Percentiles rank a stretch among this genome's conserved stretches.
Conservation (phyloP, 2,888 invertebrate genomes). For the Orthonevra nobilis region DNA sequence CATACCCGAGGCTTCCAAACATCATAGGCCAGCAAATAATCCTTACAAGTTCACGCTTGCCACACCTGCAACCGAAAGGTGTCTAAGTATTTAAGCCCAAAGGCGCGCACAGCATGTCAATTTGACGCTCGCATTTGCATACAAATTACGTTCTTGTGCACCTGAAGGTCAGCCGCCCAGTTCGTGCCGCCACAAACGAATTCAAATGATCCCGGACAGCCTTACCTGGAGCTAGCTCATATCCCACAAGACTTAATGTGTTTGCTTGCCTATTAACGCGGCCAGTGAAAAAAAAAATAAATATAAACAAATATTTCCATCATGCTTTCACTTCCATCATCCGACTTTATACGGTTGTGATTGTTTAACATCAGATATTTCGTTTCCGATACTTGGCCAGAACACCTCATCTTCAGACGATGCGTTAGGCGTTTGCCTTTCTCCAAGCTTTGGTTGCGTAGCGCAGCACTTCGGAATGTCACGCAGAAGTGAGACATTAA, state of each 20-base stretch:
- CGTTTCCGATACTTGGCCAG: too few species aligned
- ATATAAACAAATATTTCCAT: too few species aligned
- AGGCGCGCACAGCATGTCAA: background rate
- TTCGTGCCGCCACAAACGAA: background rate
- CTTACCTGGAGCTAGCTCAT: background rate
- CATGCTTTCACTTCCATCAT: slow-evolving; percentile 12
- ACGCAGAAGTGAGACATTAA: background rate
- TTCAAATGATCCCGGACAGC: background rate
- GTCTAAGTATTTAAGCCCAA: background rate
- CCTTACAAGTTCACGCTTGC: too few species aligned
- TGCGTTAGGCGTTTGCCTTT: background rate
- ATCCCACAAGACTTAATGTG: slow-evolving; percentile 3
- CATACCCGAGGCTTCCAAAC: too few species aligned
- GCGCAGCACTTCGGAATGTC: background rate
- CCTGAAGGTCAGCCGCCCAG: slow-evolving; percentile 2
- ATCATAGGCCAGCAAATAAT: too few species aligned
- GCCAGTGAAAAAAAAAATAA: background rate
- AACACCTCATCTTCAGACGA: background rate
- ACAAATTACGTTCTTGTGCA: slow-evolving; percentile 7
- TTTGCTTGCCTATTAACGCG: slow-evolving; percentile 5
- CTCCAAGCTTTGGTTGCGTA: background rate
- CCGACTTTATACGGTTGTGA: too few species aligned
- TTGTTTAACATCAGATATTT: too few species aligned
- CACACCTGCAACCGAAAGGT: background rate
- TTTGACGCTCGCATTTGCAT: background rate